phyloP scores from a whole-genome alignment of 2,888 invertebrate genomes.

The Phyllotreta cruciferae region DNA sequence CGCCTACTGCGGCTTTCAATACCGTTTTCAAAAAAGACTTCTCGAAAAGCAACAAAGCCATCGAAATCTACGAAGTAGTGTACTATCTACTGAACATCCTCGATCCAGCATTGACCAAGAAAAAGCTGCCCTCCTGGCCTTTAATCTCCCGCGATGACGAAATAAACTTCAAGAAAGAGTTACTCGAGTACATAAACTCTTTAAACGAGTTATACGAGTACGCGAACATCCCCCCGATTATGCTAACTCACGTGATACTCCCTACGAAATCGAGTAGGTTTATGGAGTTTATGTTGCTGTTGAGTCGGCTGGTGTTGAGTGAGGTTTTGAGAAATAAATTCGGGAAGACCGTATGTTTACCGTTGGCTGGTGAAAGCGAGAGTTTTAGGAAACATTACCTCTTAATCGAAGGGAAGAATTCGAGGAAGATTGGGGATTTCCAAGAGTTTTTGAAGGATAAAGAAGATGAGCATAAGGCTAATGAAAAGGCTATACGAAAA shows the following conservation, averaged over 20 bases:
- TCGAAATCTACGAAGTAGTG: constrained; percentile 53
- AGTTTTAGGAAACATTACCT: too few relatives aligned
- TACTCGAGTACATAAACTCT: constrained; percentile 52
- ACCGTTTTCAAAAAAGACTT: constrained; percentile 53
- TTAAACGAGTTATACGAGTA: constrained; percentile 51
- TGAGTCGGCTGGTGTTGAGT: constrained; percentile 53
- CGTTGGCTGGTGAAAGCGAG: too few relatives aligned
- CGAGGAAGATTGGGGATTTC: too few relatives aligned
- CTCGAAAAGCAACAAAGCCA: constrained; percentile 53
- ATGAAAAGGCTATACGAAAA: too few relatives aligned
- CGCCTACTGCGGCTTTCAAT: constrained; percentile 50
- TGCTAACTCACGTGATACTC: constrained; percentile 55
- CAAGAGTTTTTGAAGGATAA: too few relatives aligned
- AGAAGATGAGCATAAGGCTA: too few relatives aligned
- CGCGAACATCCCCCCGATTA: constrained; percentile 52
- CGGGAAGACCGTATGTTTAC: too few relatives aligned
- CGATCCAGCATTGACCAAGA: constrained; percentile 49
- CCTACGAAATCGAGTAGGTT: constrained; percentile 54
- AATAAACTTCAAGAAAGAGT: constrained; percentile 52
- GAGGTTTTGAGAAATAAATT: constrained; percentile 46
- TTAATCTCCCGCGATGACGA: constrained; percentile 50
- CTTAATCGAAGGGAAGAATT: too few relatives aligned
- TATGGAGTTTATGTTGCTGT: constrained; percentile 53
- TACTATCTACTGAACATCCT: constrained; percentile 54
- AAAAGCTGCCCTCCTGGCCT: constrained; percentile 53